phyloP scores from a whole-genome alignment of 1,140 invertebrate species.

The Drosophila sp. region DNA sequence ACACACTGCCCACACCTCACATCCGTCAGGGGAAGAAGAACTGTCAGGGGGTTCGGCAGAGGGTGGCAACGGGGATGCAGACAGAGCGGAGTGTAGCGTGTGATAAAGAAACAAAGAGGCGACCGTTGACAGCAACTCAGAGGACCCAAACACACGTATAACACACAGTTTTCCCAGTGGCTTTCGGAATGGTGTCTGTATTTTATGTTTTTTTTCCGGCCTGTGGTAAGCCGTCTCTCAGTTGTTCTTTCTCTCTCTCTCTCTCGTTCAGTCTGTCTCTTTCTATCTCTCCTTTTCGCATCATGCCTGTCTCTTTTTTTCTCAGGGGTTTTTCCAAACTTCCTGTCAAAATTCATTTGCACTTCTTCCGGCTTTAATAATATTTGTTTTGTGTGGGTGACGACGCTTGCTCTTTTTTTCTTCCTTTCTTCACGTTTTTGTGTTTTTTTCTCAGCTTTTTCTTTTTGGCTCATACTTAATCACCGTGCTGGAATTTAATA shows the following conservation, averaged over 20 bases:
- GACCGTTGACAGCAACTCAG: slow-evolving; percentile 8
- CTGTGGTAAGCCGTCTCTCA: slow-evolving; percentile 4
- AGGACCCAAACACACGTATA: slow-evolving; percentile 10
- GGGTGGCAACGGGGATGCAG: not conserved
- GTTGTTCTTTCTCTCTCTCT: not conserved
- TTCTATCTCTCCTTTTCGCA: not conserved
- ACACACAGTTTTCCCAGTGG: slow-evolving; percentile 3
- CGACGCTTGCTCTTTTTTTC: slow-evolving; percentile 30
- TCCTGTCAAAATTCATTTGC: slow-evolving; percentile 59
- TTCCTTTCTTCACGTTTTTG: slow-evolving; percentile 22
- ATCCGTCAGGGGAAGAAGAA: not conserved
- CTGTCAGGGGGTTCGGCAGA: not conserved
- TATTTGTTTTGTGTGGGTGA: slow-evolving; percentile 16
- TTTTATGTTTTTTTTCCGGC: not conserved
- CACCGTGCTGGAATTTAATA: slow-evolving; percentile 64
- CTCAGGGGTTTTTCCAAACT: not conserved
- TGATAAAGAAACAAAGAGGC: slow-evolving; percentile 1
- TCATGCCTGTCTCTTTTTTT: not conserved
- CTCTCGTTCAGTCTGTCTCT: not conserved
- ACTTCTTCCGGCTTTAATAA: slow-evolving; percentile 37
- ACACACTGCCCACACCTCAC: slow-evolving; percentile 4
- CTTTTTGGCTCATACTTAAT: slow-evolving; percentile 35
- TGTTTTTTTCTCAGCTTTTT: not conserved
- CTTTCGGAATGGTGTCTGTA: slow-evolving; percentile 20
- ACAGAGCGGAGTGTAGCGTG: not conserved